Evolutionary conservation across 2,888 invertebrate genomes (phyloP).

Genomic region (Phlogophora meticulosa): DNA sequence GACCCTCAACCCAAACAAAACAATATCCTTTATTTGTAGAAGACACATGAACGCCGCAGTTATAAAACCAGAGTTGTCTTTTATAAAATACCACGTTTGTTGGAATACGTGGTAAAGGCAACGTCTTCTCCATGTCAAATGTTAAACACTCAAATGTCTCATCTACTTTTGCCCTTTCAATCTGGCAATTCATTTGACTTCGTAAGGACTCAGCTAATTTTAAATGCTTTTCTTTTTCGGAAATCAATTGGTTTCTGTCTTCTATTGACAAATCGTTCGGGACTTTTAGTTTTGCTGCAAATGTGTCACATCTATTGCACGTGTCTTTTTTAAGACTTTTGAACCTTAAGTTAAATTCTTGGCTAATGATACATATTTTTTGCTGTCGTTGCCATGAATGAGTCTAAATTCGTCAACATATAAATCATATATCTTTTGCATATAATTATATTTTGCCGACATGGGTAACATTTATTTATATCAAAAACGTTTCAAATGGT

Average conservation of each 20-base stretch:
- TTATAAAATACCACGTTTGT: constrained; percentile 38
- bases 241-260: constrained; percentile 20
- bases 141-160: constrained; percentile 29
- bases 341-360: constrained; percentile 12
- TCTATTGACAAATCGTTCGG: constrained; percentile 14
- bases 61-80: constrained; percentile 30
- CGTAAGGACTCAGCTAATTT: constrained; percentile 26
- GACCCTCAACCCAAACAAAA: constrained; percentile 36
- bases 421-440: constrained; percentile 30
- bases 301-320: constrained; percentile 16
- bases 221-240: constrained; percentile 27
- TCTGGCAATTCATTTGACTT: constrained; percentile 20
- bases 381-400: constrained; percentile 20
- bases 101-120: constrained; percentile 34
- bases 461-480: constrained; percentile 2
- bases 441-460: not conserved
- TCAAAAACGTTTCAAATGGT: constrained; percentile 9
- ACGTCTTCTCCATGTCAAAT: constrained; percentile 37
- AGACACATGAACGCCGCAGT: constrained; percentile 27
- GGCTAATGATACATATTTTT: constrained; percentile 15
- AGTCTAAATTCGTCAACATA: constrained; percentile 21
- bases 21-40: constrained; percentile 19
- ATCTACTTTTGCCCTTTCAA: constrained; percentile 34
- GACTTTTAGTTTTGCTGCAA: constrained; percentile 18
- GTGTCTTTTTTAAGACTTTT: constrained; percentile 15